phyloP scores from a whole-genome alignment of 2,797 vertebrate genomes.

The Coregonus ussuriensis region DNA sequence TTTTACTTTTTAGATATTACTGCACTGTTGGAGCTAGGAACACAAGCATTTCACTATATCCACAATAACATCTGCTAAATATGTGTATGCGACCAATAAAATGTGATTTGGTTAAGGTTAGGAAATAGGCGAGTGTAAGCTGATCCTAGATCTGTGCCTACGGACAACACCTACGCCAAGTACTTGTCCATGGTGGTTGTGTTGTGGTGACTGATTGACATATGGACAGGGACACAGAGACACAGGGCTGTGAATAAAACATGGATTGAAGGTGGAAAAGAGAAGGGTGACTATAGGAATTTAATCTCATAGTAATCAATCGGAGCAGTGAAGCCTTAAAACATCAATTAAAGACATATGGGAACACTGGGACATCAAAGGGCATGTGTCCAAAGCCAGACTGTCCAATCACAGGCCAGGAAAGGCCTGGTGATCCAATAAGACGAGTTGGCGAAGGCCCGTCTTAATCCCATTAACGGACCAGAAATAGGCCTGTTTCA shows the following conservation, averaged over 20 bases:
- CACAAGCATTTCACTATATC: too few species aligned
- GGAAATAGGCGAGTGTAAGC: background rate
- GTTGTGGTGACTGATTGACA: slow-evolving; percentile 34
- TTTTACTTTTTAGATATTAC: too few species aligned
- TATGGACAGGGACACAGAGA: slow-evolving; percentile 14
- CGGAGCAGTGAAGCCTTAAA: slow-evolving; percentile 64
- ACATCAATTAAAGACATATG: slow-evolving; percentile 60
- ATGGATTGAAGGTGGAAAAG: slow-evolving; percentile 24
- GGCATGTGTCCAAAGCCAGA: slow-evolving; percentile 24
- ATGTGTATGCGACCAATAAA: too few species aligned
- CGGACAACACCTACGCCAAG: background rate
- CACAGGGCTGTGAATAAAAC: slow-evolving; percentile 40
- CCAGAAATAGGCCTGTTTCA: slow-evolving; percentile 60
- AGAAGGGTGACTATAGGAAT: slow-evolving; percentile 62
- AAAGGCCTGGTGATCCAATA: slow-evolving; percentile 39
- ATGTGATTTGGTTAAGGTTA: background rate
- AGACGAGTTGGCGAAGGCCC: slow-evolving; percentile 25
- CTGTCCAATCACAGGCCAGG: slow-evolving; percentile 47
- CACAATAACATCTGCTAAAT: too few species aligned
- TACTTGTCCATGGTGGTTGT: slow-evolving; percentile 12
- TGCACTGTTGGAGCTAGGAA: too few species aligned
- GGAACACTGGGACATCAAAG: slow-evolving; percentile 59
- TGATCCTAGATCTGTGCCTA: background rate
- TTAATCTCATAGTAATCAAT: slow-evolving; percentile 73
- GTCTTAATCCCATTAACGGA: slow-evolving; percentile 59